Evolutionary conservation across 2,113 vertebrate genomes (phyloP).

Genomic region (Tachysurus fulvidraco): DNA sequence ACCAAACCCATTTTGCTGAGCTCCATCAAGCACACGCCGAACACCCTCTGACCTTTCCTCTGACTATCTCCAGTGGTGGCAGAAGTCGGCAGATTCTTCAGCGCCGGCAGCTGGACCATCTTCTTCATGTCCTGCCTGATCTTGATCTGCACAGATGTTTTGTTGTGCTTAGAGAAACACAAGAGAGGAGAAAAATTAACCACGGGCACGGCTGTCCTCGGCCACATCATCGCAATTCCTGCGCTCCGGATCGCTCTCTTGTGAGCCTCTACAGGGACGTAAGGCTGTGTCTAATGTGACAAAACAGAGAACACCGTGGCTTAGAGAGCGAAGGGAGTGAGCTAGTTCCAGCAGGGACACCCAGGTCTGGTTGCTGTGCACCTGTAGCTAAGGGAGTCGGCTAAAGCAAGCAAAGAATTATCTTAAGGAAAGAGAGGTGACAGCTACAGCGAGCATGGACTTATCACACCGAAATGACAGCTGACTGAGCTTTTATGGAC

Average conservation of each 20-base stretch:
- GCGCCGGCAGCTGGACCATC: constrained; percentile 76
- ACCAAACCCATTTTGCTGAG: constrained; percentile 75
- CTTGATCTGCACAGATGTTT: constrained; percentile 78
- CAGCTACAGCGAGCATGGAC: not conserved
- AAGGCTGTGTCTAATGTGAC: constrained; percentile 2
- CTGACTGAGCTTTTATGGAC: constrained; percentile 15
- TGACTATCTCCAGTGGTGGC: not conserved
- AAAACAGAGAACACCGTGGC: constrained; percentile 35
- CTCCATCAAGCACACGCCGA: constrained; percentile 78
- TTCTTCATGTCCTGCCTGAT: constrained; percentile 91
- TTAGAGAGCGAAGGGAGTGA: constrained; percentile 42
- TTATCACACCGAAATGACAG: constrained; percentile 8
- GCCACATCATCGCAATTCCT: constrained; percentile 24
- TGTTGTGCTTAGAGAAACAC: constrained; percentile 81
- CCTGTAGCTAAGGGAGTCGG: constrained; percentile 58
- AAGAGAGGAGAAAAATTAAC: constrained; percentile 68
- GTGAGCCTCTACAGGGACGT: not conserved
- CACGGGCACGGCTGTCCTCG: constrained; percentile 27
- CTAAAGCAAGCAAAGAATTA: constrained; percentile 36
- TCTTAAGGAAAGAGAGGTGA: constrained; percentile 9
- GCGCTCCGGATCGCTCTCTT: constrained; percentile 9
- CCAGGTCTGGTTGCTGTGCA: constrained; percentile 70
- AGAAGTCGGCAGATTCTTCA: constrained; percentile 58
- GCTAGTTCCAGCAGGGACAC: constrained; percentile 67
- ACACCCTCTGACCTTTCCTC: constrained; percentile 65